Base-by-base conservation (phyloP, 2,888 invertebrate species). In the Aporophyla nigra region DNA sequence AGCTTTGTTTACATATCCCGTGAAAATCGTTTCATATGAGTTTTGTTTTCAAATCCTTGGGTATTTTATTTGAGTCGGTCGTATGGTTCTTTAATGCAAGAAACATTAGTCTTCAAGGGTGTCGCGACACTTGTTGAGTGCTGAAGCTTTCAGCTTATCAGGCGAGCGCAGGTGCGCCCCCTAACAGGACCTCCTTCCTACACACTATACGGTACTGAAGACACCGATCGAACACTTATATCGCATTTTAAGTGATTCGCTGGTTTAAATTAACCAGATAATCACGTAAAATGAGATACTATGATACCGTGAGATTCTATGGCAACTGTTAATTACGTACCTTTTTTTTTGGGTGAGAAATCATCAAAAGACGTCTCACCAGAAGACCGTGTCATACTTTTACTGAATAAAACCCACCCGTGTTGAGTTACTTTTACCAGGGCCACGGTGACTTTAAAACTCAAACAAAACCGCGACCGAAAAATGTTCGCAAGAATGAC, bases 71-170 rank as follows among this genome's bases (percentile, higher is more conserved):
- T 46, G 33, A 70, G 51, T 33, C 56, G 21, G 49, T 63, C 21
- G 21, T 63, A 51, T 51, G 62, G 51, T 70, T 78, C 33, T 33
- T 77, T 78, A 77, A 78, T 78, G 58, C 33, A 78, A 24, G 78
- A 65, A 63, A 78, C 63, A 77, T 88, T 86, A 86, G 80, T 88
- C 85, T 83, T 78, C 56, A 40, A 16, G 66, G 79, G 77, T 85
- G 83, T 88, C 87, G 54, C 56, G 33, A 86, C 90, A 91, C 91
- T 92, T 91, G 91, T 92, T 92, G 92, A 91, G 87, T 86, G 78
- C 80, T 86, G 90, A 86, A 82, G 83, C 87, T 90, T 89, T 85
- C 74, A 85, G 84, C 88, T 91, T 91, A 91, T 91, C 91, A 88
- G 84, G 67, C 70, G 78, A 77, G 75, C 82, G 82, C 90, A 91